Conservation (phyloP, 2,888 invertebrate genomes). For the Pollenia griseotomentosa region DNA sequence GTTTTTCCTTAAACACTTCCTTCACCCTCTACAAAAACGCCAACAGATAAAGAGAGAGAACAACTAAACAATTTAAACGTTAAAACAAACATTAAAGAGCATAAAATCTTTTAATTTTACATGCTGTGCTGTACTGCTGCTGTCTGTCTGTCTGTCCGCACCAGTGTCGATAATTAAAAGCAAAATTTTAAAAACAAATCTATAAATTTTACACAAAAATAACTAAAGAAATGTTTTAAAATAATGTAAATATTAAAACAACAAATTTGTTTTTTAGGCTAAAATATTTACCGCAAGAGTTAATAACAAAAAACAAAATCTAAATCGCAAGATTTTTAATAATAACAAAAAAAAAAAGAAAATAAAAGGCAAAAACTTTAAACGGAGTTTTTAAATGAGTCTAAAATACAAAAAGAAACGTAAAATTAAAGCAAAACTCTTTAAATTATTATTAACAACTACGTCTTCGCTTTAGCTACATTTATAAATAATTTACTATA, state of each 20-base stretch:
- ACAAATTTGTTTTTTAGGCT: conserved; percentile 53
- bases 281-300: conserved; percentile 43
- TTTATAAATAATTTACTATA: conserved; percentile 46
- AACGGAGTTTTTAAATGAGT: conserved; percentile 61
- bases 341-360: conserved; percentile 19
- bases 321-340: conserved; percentile 22
- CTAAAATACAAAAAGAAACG: conserved; percentile 62
- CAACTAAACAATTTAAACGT: neutral
- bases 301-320: conserved; percentile 20
- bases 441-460: conserved; percentile 38
- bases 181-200: neutral
- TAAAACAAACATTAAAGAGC: conserved; percentile 16
- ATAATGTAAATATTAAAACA: conserved; percentile 70
- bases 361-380: conserved; percentile 9
- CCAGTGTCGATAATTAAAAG: conserved; percentile 27
- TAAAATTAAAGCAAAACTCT: conserved; percentile 33
- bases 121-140: conserved; percentile 43
- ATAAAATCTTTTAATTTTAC: conserved; percentile 15
- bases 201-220: conserved; percentile 34
- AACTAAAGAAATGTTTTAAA: conserved; percentile 54
- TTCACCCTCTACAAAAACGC: neutral
- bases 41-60: conserved; percentile 5
- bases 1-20: conserved; percentile 17
- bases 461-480: conserved; percentile 55
- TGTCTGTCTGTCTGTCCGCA: conserved; percentile 20